A percentile compares a stretch with the other conserved stretches of the same genome.
Evolutionary conservation across 2,797 vertebrate species (phyloP).

Genomic region (Crypturellus tataupa): DNA sequence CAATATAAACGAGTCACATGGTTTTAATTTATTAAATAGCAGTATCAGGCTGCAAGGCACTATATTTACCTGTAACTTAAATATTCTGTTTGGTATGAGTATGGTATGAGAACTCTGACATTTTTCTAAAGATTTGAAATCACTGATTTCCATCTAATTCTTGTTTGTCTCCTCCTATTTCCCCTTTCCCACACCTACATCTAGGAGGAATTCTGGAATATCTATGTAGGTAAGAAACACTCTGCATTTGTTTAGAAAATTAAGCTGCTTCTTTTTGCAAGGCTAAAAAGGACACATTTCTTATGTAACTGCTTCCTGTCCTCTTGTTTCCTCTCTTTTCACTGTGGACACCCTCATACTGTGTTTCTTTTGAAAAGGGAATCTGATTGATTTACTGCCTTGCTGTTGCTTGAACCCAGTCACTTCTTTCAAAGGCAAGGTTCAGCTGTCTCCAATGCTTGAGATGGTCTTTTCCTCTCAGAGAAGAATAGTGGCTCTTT

Average conservation of each 20-base stretch:
- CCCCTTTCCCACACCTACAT: conserved; percentile 6
- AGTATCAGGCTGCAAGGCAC: not conserved
- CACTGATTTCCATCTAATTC: not conserved
- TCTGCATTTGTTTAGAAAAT: not conserved
- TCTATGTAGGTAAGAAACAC: conserved; percentile 87
- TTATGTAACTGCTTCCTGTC: not conserved
- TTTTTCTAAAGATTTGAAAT: not conserved
- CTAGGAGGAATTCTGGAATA: conserved; percentile 90
- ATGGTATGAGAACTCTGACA: not conserved
- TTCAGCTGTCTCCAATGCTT: not conserved
- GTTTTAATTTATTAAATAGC: not conserved
- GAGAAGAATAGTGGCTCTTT: not conserved
- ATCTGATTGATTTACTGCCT: not conserved
- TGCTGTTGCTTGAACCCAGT: not conserved
- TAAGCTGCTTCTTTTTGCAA: not conserved
- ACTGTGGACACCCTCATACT: not conserved
- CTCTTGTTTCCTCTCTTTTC: not conserved
- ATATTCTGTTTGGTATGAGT: not conserved
- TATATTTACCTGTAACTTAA: not conserved
- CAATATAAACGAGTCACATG: not conserved
- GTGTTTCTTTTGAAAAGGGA: conserved; percentile 1
- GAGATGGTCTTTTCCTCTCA: not conserved
- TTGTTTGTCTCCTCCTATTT: conserved; percentile 15
- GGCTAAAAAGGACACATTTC: not conserved
- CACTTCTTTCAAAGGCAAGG: not conserved